Evolutionary conservation across 2,888 invertebrate genomes (phyloP).

Genomic region (Lottia gigantea): DNA sequence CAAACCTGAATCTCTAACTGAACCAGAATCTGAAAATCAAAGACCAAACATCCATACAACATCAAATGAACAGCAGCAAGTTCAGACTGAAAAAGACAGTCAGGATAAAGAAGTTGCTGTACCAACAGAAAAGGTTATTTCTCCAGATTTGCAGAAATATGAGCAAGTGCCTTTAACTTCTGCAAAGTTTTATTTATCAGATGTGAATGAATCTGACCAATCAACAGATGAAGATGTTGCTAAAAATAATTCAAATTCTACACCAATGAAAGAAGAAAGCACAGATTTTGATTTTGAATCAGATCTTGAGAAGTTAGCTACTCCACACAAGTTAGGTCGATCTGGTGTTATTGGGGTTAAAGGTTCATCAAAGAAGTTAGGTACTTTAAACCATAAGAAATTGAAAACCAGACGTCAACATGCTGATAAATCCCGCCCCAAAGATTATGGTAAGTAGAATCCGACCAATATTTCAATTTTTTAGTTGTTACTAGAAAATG

Average conservation of each 20-base stretch:
- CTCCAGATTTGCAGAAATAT: slow-evolving; percentile 18
- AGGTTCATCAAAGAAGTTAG: slow-evolving; percentile 15
- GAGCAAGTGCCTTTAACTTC: slow-evolving; percentile 8
- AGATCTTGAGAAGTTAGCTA: slow-evolving; percentile 34
- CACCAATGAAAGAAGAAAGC: slow-evolving; percentile 23
- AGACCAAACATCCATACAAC: no score
- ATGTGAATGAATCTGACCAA: slow-evolving; percentile 14
- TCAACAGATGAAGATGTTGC: slow-evolving; percentile 9
- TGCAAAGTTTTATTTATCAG: slow-evolving; percentile 12
- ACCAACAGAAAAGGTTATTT: neutral
- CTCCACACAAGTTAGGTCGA: slow-evolving; percentile 19
- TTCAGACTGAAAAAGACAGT: no score
- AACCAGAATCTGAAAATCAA: no score
- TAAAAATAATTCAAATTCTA: neutral
- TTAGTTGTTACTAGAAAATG: no score
- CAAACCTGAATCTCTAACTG: no score
- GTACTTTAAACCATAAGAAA: slow-evolving; percentile 14
- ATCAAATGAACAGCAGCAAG: no score
- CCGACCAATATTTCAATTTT: no score
- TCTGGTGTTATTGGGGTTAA: slow-evolving; percentile 11
- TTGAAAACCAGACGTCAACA: slow-evolving; percentile 7
- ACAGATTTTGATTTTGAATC: slow-evolving; percentile 32
- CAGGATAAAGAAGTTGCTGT: no score
- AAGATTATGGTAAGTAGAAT: neutral
- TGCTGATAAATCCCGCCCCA: neutral